Percentiles rank a stretch among this genome's conserved stretches.
Evolutionary conservation across 1,140 invertebrate species (phyloP).

Genomic region (Atta cephalotes): DNA sequence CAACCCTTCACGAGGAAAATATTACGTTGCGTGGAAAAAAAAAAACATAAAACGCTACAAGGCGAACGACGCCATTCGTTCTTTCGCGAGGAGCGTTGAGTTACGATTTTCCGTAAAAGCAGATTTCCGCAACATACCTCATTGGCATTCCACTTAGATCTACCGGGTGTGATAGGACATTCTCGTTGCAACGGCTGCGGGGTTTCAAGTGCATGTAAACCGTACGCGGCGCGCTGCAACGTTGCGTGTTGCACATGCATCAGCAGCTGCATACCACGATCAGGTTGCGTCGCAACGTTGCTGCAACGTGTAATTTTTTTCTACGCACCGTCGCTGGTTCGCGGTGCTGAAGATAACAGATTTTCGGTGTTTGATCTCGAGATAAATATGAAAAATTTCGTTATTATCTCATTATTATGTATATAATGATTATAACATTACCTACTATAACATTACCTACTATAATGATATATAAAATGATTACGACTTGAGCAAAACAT

Average conservation of each 20-base stretch:
- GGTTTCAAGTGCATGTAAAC: not conserved
- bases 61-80: not conserved
- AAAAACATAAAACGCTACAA: not conserved
- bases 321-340: not conserved
- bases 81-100: conserved; percentile 3
- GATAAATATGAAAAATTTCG: not conserved
- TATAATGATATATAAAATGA: not conserved
- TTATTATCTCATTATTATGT: not conserved
- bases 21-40: not conserved
- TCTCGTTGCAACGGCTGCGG: not conserved
- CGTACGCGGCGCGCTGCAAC: not conserved
- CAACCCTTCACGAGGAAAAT: conserved; percentile 12
- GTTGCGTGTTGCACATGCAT: conserved; percentile 32
- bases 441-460: no score
- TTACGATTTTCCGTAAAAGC: conserved; percentile 57
- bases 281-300: conserved; percentile 14
- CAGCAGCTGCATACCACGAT: conserved; percentile 15
- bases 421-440: no score
- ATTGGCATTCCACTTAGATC: conserved; percentile 21
- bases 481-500: not conserved
- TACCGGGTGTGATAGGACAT: conserved; percentile 12
- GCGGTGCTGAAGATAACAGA: not conserved
- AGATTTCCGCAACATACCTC: not conserved
- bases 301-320: conserved; percentile 20
- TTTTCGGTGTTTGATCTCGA: not conserved